These are phyloP conservation scores for Eublepharis macularius DNA, from an alignment of 2,113 vertebrate genomes.

Conservation along the genomic window DNA sequence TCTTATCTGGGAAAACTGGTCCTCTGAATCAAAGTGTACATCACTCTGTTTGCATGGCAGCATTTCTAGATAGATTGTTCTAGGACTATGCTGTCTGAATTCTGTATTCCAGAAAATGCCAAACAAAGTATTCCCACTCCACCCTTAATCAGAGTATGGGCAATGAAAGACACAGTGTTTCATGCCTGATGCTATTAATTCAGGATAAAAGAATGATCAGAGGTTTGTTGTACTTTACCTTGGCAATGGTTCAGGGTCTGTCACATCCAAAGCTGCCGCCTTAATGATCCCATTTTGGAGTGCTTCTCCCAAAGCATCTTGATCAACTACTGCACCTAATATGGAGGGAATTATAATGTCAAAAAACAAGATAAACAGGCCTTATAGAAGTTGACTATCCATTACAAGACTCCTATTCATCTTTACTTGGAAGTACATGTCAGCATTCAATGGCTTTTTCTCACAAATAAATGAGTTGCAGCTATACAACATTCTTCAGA, in stretches of 20 bases:
- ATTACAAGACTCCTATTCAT: neutral
- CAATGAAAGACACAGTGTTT: neutral
- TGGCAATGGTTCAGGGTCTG: constrained; percentile 82
- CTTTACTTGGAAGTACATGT: neutral
- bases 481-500: neutral
- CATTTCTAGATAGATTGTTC: neutral
- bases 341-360: neutral
- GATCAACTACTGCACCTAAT: constrained; percentile 81
- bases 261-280: constrained; percentile 81
- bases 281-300: constrained; percentile 74
- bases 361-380: neutral
- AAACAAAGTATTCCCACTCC: too few relatives aligned
- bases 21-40: neutral
- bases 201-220: neutral
- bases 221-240: constrained; percentile 66
- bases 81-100: neutral
- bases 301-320: constrained; percentile 81
- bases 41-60: neutral
- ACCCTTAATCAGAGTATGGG: neutral
- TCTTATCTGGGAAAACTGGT: neutral
- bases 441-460: neutral
- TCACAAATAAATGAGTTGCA: neutral
- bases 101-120: too few relatives aligned
- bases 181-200: constrained; percentile 6
- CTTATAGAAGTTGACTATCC: neutral